Evolutionary conservation across 2,113 vertebrate genomes (phyloP), one percentile per base, ranked within the genome.

Genomic region (Hucho hucho): DNA sequence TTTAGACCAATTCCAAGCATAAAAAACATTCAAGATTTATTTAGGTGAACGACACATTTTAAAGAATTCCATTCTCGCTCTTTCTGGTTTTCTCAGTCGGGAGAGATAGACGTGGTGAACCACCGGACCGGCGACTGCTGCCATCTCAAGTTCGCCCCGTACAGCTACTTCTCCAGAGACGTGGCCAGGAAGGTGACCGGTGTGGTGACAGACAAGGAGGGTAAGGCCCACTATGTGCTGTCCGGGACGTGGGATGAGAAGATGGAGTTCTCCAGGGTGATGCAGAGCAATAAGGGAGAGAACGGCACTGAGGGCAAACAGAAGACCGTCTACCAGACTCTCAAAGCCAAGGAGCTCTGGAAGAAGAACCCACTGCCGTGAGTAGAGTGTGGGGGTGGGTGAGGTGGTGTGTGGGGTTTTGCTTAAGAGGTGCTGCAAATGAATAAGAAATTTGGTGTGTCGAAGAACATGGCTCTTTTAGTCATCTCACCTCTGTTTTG

Each of bases 211-310:
- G 98, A 99, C 75, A 94, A 93, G 5, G 85, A 92, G 0, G 97
- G 97, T 11, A 98, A 95, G 86, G 94, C 96, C 20, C 96, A 99
- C 76, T 99, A 95, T 1, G 90, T 95, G 64, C 91, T 99, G 3
- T 91, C 96, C 29, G 98, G 98, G 13, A 99, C 98, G 0, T 99
- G 98, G 97, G 97, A 99, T 6, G 98, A 99, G 89, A 97, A 97
- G 90, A 99, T 99, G 95, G 97, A 99, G 79, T 97, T 94, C 74
- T 96, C 95, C 75, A 94, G 94, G 82, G 93, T 96, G 59, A 92
- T 92, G 6, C 81, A 90, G 43, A 92, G 89, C 72, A 25, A 89
- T 73, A 87, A 86, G 0, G 58, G 58, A 2, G 97, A 98, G 53
- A 97, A 96, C 0, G 95, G 95, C 1, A 84, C 90, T 0, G 97